phyloP scores from a whole-genome alignment of 92 coral and sea anemone species.

The Blastomussa wellsi region DNA sequence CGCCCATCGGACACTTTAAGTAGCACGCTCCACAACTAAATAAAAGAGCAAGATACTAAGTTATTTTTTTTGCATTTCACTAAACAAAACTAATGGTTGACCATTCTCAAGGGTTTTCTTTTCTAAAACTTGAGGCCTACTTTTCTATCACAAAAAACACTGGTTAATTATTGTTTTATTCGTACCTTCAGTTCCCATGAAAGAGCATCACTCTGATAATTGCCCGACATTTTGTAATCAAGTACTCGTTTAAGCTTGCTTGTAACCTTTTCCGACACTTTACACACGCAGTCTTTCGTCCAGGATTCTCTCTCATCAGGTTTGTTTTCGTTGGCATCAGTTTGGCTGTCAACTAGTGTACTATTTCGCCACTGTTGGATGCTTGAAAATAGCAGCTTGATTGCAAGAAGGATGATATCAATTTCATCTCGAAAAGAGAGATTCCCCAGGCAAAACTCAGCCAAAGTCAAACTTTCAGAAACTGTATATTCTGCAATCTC shows the following conservation, averaged over 20 bases:
- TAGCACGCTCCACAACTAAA: slow-evolving; percentile 20
- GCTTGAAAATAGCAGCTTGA: slow-evolving; percentile 23
- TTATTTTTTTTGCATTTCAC: neutral
- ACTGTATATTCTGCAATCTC: slow-evolving; percentile 4
- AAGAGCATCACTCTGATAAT: neutral
- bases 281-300: neutral
- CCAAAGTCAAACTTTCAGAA: slow-evolving; percentile 5
- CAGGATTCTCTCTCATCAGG: neutral
- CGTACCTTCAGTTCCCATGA: slow-evolving; percentile 25
- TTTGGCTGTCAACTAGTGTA: neutral
- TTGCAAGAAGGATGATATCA: neutral
- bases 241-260: neutral
- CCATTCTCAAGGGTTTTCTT: neutral
- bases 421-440: neutral
- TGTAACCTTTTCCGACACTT: neutral
- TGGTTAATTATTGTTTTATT: neutral
- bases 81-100: too few relatives aligned
- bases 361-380: neutral
- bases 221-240: neutral
- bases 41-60: neutral
- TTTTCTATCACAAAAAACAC: neutral
- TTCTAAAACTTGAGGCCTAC: neutral
- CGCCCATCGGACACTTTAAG: slow-evolving; percentile 10
- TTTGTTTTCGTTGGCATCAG: neutral
- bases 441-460: neutral